phyloP scores from a whole-genome alignment of 2,797 vertebrate species.

The Diceros bicornis region DNA sequence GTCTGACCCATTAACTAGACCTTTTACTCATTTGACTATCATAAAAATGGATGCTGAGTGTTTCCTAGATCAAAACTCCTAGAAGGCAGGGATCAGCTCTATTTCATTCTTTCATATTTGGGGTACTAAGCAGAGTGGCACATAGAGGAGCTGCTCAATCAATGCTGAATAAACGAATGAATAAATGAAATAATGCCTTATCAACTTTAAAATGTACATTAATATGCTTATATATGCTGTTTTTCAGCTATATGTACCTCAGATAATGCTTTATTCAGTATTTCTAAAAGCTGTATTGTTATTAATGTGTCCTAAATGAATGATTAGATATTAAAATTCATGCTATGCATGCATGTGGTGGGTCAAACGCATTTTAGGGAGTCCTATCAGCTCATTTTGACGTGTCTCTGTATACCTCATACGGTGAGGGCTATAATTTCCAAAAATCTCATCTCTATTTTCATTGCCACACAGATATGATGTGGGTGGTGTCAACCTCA shows the following conservation, averaged over 20 bases:
- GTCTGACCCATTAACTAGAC: background rate
- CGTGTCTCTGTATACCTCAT: background rate
- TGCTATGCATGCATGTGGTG: background rate
- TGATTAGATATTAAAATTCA: conserved; percentile 19
- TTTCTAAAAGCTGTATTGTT: background rate
- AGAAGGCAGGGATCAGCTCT: background rate
- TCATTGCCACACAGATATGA: background rate
- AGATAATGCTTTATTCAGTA: background rate
- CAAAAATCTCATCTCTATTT: background rate
- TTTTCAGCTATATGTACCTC: background rate
- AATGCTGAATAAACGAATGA: background rate
- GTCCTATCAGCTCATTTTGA: background rate
- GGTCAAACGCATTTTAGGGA: background rate
- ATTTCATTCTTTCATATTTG: background rate
- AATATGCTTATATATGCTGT: background rate
- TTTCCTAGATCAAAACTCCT: background rate
- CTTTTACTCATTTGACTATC: background rate
- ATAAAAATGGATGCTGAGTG: background rate
- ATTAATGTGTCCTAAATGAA: background rate
- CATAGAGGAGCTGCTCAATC: background rate
- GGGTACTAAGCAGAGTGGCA: background rate
- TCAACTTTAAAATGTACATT: conserved; percentile 11
- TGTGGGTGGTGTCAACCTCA: background rate
- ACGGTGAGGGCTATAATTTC: background rate
- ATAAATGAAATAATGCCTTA: background rate